Percentiles rank a stretch among this genome's conserved stretches.
These are phyloP conservation scores for Otocyon megalotis DNA, from an alignment of 2,113 vertebrate genomes.

Conservation along the genomic window DNA sequence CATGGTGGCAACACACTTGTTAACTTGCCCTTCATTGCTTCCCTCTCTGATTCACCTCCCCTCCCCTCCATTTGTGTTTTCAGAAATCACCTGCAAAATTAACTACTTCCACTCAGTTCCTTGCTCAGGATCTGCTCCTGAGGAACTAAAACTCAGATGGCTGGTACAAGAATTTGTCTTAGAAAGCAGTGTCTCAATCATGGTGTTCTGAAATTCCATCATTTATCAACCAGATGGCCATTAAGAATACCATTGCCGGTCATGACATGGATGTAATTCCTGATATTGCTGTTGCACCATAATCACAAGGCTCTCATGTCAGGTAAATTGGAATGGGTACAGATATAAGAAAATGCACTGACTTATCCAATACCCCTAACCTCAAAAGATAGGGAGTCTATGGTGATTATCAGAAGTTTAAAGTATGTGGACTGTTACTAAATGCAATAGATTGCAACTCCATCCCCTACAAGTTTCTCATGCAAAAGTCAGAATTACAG, in stretches of 20 bases:
- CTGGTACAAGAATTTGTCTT: neutral
- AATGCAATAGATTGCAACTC: neutral
- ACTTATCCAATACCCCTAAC: neutral
- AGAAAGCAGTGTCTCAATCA: neutral
- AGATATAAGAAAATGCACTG: neutral
- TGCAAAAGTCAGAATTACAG: neutral
- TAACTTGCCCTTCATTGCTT: neutral
- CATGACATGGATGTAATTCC: neutral
- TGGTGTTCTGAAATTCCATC: neutral
- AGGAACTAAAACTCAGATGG: neutral
- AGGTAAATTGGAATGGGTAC: neutral
- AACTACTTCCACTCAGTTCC: neutral
- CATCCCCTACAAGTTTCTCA: neutral
- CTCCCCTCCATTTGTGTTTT: neutral
- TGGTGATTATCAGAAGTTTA: neutral
- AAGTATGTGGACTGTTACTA: neutral
- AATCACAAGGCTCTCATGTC: neutral
- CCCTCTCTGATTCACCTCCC: neutral
- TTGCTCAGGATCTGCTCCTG: neutral
- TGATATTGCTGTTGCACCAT: neutral
- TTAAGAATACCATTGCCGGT: neutral
- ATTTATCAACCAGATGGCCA: neutral
- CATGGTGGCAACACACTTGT: neutral
- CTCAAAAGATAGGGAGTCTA: neutral
- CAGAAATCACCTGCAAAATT: constrained; percentile 38